phyloP scores from a whole-genome alignment of 64 coral and sea anemone genomes.

The Montipora cactus region DNA sequence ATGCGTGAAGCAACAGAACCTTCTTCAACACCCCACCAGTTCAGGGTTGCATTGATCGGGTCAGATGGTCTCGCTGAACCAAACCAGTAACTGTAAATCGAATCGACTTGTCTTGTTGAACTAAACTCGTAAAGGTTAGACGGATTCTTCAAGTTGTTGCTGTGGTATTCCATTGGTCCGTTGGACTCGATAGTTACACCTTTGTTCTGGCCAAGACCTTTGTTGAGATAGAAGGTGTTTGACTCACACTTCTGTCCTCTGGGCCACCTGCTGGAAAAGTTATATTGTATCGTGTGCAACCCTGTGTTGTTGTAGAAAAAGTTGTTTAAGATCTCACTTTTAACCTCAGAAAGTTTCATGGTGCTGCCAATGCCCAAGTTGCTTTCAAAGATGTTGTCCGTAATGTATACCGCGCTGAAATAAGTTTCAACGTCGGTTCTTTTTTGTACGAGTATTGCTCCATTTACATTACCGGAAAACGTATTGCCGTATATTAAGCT shows the following conservation, averaged over 20 bases:
- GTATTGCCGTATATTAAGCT: conserved; percentile 79
- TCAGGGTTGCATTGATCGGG: conserved; percentile 31
- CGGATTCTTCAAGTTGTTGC: conserved; percentile 78
- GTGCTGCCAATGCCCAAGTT: conserved; percentile 50
- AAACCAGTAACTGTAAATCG: too few relatives aligned
- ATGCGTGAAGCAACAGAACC: conserved; percentile 25
- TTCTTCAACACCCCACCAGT: conserved; percentile 65
- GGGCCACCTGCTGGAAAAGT: not conserved
- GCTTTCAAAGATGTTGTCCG: conserved; percentile 46
- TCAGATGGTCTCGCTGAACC: not conserved
- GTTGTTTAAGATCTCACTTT: conserved; percentile 44
- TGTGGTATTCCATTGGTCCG: conserved; percentile 70
- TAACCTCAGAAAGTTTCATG: conserved; percentile 40
- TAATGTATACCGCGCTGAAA: conserved; percentile 19
- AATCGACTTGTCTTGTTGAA: conserved; percentile 28
- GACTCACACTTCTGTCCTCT: conserved; percentile 44
- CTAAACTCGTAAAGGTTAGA: conserved; percentile 76
- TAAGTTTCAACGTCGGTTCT: not conserved
- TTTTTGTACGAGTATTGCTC: not conserved
- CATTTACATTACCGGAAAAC: conserved; percentile 59
- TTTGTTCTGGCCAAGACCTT: conserved; percentile 44
- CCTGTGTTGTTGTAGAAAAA: conserved; percentile 87
- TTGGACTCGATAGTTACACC: conserved; percentile 62
- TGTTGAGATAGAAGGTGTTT: conserved; percentile 67
- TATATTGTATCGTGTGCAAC: conserved; percentile 40